These are phyloP conservation scores for Macropus fuliginosus DNA, from an alignment of 2,797 vertebrate species.

Conservation along the genomic window DNA sequence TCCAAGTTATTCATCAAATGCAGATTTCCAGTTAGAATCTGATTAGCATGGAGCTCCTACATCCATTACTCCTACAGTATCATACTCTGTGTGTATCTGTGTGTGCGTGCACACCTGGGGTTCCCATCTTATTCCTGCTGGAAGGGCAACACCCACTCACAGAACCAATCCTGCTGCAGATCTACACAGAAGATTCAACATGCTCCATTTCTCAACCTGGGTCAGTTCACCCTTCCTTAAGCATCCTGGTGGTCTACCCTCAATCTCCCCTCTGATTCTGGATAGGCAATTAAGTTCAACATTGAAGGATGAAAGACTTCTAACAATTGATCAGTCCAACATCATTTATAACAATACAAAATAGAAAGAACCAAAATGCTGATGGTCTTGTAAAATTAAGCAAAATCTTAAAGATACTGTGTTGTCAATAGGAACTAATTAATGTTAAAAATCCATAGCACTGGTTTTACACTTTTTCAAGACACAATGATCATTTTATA, in stretches of 20 bases:
- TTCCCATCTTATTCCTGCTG: too few species aligned
- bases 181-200: too few species aligned
- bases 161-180: too few species aligned
- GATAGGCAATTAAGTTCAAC: background rate
- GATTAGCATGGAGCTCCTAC: too few species aligned
- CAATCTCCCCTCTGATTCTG: background rate
- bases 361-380: background rate
- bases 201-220: too few species aligned
- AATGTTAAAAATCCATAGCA: background rate
- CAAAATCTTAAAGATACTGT: background rate
- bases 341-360: background rate
- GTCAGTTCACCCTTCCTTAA: too few species aligned
- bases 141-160: too few species aligned
- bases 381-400: background rate
- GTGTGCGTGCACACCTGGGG: too few species aligned
- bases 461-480: background rate
- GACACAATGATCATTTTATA: background rate
- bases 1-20: background rate
- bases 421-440: background rate
- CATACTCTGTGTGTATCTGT: too few species aligned
- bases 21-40: background rate
- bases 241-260: too few species aligned
- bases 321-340: background rate
- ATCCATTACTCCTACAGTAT: too few species aligned
- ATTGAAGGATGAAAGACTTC: background rate